A percentile compares a stretch with the other conserved stretches of the same genome.
These are phyloP conservation scores for Anguilla japonica DNA, from an alignment of 2,113 vertebrate genomes.

Conservation along the genomic window DNA sequence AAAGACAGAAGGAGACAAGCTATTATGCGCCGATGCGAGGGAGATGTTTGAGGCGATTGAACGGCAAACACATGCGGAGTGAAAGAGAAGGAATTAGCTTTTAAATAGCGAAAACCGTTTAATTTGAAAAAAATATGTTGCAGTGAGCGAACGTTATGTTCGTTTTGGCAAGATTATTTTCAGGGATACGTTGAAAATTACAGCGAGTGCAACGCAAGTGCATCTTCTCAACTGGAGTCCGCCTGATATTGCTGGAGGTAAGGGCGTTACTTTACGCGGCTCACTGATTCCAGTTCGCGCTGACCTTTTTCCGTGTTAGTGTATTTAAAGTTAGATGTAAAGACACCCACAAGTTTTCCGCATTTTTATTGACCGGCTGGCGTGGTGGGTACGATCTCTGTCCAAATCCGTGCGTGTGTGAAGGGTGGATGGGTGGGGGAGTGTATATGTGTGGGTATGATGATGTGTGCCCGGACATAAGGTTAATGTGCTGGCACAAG, in stretches of 20 bases:
- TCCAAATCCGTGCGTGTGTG: not conserved
- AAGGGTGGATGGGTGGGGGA: not conserved
- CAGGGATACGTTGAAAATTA: constrained; percentile 17
- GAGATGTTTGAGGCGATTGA: not conserved
- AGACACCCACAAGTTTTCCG: not conserved
- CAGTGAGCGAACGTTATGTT: not conserved
- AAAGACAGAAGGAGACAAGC: constrained; percentile 22
- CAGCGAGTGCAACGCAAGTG: constrained; percentile 19
- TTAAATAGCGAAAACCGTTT: not conserved
- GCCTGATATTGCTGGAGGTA: constrained; percentile 46
- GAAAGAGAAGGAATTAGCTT: not conserved
- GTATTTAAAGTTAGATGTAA: constrained; percentile 18
- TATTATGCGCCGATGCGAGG: constrained; percentile 4
- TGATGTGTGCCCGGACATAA: not conserved
- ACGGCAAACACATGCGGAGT: not conserved
- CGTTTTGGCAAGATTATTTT: constrained; percentile 22
- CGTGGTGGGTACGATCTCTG: not conserved
- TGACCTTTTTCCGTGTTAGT: not conserved
- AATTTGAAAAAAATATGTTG: not conserved
- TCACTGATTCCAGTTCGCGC: not conserved
- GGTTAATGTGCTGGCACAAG: constrained; percentile 6
- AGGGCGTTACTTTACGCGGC: constrained; percentile 43
- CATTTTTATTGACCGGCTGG: not conserved
- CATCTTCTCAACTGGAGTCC: constrained; percentile 26
- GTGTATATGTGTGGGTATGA: constrained; percentile 10